Evolutionary conservation across 2,797 vertebrate genomes (phyloP).

Genomic region (Menidia menidia): DNA sequence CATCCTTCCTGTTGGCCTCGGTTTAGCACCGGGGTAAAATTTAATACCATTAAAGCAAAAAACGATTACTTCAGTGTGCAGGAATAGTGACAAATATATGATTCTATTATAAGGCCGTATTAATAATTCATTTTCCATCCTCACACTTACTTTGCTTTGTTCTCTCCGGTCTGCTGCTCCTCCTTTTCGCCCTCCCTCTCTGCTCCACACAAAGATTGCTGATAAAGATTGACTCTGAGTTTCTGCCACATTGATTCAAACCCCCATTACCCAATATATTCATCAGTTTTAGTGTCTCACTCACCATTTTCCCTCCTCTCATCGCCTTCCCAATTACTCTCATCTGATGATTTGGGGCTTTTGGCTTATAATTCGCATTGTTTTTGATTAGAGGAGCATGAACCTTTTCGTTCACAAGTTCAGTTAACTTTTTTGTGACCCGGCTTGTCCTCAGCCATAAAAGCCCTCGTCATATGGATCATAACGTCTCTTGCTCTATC

Average conservation of each 20-base stretch:
- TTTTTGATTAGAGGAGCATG: conserved; percentile 56
- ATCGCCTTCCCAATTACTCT: conserved; percentile 11
- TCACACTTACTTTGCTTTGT: conserved; percentile 69
- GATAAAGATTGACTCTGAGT: conserved; percentile 65
- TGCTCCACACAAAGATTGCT: conserved; percentile 51
- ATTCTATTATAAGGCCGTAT: conserved; percentile 63
- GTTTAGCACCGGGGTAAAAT: conserved; percentile 55
- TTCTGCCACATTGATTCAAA: conserved; percentile 42
- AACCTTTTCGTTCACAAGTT: conserved; percentile 6
- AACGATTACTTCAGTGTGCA: conserved; percentile 53
- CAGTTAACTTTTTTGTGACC: not conserved
- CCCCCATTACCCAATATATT: conserved; percentile 32
- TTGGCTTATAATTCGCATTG: conserved; percentile 49
- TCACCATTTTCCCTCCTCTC: conserved; percentile 27
- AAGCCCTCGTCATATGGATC: conserved; percentile 15
- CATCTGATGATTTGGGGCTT: conserved; percentile 49
- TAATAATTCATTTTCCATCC: conserved; percentile 67
- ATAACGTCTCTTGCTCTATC: conserved; percentile 26
- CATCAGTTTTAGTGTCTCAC: conserved; percentile 39
- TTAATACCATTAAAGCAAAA: conserved; percentile 72
- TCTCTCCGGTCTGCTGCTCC: conserved; percentile 57
- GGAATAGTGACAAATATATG: conserved; percentile 54
- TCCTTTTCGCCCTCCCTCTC: conserved; percentile 37
- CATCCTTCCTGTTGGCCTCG: conserved; percentile 25
- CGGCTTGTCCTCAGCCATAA: conserved; percentile 14